Percentiles rank a stretch among this genome's conserved stretches.
These are phyloP conservation scores for Sapajus apella DNA, from an alignment of 2,113 vertebrate species.

Conservation along the genomic window DNA sequence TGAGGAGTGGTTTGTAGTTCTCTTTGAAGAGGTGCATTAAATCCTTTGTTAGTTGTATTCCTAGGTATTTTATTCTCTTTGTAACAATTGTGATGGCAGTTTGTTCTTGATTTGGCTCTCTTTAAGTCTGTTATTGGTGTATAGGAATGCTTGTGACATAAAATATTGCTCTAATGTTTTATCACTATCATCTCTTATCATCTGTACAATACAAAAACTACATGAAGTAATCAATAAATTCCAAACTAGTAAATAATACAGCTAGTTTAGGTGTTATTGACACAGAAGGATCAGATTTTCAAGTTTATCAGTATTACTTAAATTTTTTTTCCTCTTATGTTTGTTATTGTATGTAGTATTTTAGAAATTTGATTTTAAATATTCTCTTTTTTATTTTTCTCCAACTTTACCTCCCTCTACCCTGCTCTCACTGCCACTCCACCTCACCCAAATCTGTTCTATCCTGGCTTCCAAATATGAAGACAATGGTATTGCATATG, in stretches of 20 bases:
- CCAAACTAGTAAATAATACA: not conserved
- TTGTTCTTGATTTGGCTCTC: no score
- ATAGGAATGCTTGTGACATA: no score
- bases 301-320: not conserved
- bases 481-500: not conserved
- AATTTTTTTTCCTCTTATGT: not conserved
- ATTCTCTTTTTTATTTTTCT: not conserved
- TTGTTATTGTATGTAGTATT: not conserved
- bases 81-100: no score
- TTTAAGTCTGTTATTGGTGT: no score
- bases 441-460: not conserved
- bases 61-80: no score
- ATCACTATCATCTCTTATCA: slow-evolving; percentile 2
- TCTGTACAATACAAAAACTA: not conserved
- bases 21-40: no score
- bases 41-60: no score
- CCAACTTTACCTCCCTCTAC: not conserved
- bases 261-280: not conserved
- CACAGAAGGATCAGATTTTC: not conserved
- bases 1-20: no score
- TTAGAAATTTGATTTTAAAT: not conserved
- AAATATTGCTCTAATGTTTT: not conserved
- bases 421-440: not conserved
- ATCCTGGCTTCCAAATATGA: not conserved
- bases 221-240: not conserved